Evolutionary conservation across 2,113 vertebrate genomes (phyloP), one percentile per base, ranked within the genome.

Genomic region (Entomyzon cyanotis): DNA sequence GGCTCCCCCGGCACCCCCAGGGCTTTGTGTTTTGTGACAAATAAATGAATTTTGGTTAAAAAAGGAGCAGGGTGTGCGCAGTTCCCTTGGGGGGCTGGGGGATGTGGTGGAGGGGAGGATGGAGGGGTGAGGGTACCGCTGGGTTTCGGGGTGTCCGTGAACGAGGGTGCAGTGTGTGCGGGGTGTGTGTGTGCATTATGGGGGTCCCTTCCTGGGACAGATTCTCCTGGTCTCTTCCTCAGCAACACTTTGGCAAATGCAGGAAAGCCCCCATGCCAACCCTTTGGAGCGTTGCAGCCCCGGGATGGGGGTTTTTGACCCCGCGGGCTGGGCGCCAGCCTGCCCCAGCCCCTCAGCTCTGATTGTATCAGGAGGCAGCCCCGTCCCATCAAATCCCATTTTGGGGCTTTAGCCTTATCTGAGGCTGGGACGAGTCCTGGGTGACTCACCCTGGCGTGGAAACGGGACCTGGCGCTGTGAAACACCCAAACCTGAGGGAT

Each of bases 21-120:
- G 37, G 68, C 84, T 94, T 74, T 55, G 75, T 30, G 17, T 88
- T 95, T 94, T 46, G 52, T 88, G 27, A 63, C 35, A 83, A 96
- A 96, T 95, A 96, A 96, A 96, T 37, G 84, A 83, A 15, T 90
- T 96, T 95, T 94, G 62, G 42, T 89, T 90, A 68, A 78, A 86
- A 82, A 83, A 88, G 42, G 46, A 87, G 46, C 42, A 15, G 30
- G 13, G 13, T 65, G 60, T 94, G 83, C 1, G 15, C 31, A 14
- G 31, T 85, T 87, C 37, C 60, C 68, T 81, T 9, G 10, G n/a
- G 31, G 42, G 39, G 18, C 3, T 5, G 14, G 3, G 13, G 30
- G 11, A 5, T 56, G 37, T 7, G 35, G 44, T 25, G 27, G 16
- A 11, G 49, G 24, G 31, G 3, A 22, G 25, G 16, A 23, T 1